Percentiles rank a stretch among this genome's conserved stretches.
These are phyloP conservation scores for Pocillopora damicornis DNA, from an alignment of 64 coral and sea anemone species.

Conservation along the genomic window DNA sequence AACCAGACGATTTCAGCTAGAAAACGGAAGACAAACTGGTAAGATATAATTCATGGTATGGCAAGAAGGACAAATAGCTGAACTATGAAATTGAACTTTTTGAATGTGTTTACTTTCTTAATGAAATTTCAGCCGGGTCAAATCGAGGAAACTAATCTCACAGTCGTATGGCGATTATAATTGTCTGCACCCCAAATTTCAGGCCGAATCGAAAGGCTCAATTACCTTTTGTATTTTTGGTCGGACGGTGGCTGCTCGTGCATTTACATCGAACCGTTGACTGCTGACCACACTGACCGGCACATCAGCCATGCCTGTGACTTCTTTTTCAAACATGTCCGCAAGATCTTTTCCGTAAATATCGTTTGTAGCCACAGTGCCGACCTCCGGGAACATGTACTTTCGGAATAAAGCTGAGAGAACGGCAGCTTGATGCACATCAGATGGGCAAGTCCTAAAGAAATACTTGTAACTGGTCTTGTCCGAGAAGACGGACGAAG, in stretches of 20 bases:
- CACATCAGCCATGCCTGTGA: conserved; percentile 67
- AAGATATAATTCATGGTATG: too few species aligned
- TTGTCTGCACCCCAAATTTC: too few species aligned
- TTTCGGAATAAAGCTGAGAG: conserved; percentile 68
- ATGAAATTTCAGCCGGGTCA: too few species aligned
- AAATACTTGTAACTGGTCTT: conserved; percentile 90
- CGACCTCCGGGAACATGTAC: conserved; percentile 80
- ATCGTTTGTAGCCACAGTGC: conserved; percentile 80
- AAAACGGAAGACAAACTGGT: neutral
- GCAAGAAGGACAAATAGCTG: too few species aligned
- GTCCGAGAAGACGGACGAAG: conserved; percentile 75
- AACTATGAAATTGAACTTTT: too few species aligned
- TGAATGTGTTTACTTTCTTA: too few species aligned
- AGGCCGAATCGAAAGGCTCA: neutral
- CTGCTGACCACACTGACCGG: conserved; percentile 82
- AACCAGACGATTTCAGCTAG: conserved; percentile 81
- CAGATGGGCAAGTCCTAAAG: conserved; percentile 82
- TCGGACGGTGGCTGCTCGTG: conserved; percentile 64
- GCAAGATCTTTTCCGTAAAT: conserved; percentile 69
- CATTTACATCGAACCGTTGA: conserved; percentile 75
- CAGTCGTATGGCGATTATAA: too few species aligned
- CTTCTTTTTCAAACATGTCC: conserved; percentile 72
- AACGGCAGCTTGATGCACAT: conserved; percentile 79
- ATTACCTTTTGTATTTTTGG: conserved; percentile 87
- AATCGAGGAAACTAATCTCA: too few species aligned